Conservation (phyloP, 53 echinoderm and acorn worm genomes). For the Temnopleurus reevesii region DNA sequence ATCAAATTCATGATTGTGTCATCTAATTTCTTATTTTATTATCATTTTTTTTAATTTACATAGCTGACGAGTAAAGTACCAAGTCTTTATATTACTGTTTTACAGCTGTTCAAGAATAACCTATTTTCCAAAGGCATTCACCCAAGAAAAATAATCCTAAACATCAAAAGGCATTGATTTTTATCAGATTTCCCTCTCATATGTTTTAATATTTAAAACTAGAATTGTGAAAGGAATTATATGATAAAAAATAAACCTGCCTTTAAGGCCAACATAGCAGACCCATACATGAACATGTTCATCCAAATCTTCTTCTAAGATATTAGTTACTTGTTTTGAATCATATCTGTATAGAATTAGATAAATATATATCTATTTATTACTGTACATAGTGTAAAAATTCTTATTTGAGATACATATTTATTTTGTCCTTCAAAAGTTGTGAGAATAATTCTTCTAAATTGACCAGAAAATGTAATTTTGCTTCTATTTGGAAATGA, state of each 20-base stretch:
- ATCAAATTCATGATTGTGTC: no score
- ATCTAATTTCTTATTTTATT: no score
- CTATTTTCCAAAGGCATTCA: no score
- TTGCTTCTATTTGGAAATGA: background rate
- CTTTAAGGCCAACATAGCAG: background rate
- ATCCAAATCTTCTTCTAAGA: background rate
- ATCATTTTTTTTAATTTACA: no score
- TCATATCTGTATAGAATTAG: background rate
- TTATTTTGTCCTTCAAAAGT: constrained; percentile 16
- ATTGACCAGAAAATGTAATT: background rate
- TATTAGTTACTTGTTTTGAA: background rate
- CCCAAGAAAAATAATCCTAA: no score
- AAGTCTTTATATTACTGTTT: no score
- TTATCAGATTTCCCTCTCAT: no score
- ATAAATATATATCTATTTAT: constrained; percentile 23
- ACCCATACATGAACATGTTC: background rate
- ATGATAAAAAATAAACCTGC: background rate
- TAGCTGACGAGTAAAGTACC: no score
- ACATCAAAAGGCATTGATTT: no score
- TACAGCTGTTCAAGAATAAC: no score
- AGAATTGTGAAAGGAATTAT: no score
- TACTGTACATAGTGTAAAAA: constrained; percentile 24
- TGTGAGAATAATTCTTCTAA: background rate
- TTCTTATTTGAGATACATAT: background rate
- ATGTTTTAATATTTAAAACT: no score